Base-by-base conservation (phyloP, 2,113 vertebrate species). In the Brachyhypopomus gauderio region DNA sequence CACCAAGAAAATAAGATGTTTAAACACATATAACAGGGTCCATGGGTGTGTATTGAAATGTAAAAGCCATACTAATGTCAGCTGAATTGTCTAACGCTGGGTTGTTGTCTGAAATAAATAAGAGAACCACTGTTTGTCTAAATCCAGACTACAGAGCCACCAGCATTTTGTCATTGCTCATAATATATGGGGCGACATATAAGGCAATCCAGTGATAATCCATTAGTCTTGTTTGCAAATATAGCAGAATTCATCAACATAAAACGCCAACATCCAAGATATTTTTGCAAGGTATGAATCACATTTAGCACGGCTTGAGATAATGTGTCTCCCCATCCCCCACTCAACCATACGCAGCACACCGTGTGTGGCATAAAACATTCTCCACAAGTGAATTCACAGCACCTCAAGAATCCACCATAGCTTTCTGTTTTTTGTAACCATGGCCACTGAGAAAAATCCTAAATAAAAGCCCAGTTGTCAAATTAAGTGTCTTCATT, bases 281-380 rank as follows among this genome's bases (percentile, higher is more conserved):
- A 64, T 64, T 14, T 64, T 27, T 22, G 23, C 23, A 55, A 78
- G 63, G 63, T 67, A 67, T 78, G 22, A 78, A 56, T 25, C 23
- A 38, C 58, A 62, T 78, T 56, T 78, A 36, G 63, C 17, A 14
- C 23, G 6, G 45, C 63, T 78, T 69, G 62, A 78, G 63, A 27
- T 69, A n/a, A 78, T 69, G 63, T 55, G 67, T 48, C 59, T 67
- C 25, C 16, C 63, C 27, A 19, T 23, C 63, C 25, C 41, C 22
- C 20, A 22, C 30, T 5, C 41, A 78, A 41, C 45, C 25, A 56
- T 78, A 67, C 30, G 59, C 25, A 78, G 62, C 9, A 67, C 76
- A 69, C 22, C 66, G 34, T 67, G 45, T 72, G 67, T 63, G 36
- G 38, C 16, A 64, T 56, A 66, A 75, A 22, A 45, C 63, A 60